phyloP scores from a whole-genome alignment of 92 coral and sea anemone species.

The Porites divaricata region DNA sequence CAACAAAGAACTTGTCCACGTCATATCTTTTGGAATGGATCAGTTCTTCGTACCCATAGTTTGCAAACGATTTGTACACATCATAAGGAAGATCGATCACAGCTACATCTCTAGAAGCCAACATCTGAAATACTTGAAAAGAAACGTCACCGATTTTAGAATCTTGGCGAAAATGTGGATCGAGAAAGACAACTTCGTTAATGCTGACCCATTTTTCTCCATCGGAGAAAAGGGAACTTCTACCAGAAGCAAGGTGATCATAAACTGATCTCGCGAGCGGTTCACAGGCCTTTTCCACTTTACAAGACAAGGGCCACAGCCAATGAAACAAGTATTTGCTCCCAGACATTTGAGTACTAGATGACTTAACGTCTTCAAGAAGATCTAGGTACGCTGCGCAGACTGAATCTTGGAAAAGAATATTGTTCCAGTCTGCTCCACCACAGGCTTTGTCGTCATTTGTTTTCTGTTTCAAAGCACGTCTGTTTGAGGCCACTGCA shows the following conservation, averaged over 20 bases:
- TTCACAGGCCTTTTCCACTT: conserved; percentile 24
- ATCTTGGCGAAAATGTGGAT: conserved; percentile 54
- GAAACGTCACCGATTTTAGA: conserved; percentile 47
- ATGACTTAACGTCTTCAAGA: conserved; percentile 53
- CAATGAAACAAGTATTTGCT: conserved; percentile 38
- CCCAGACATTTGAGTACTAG: background rate
- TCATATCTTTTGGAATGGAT: conserved; percentile 46
- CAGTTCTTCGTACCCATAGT: conserved; percentile 35
- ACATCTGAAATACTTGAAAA: conserved; percentile 43
- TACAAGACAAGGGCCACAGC: conserved; percentile 59
- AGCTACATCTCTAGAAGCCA: conserved; percentile 4
- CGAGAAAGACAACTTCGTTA: conserved; percentile 50
- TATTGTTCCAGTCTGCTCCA: conserved; percentile 52
- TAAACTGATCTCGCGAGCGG: conserved; percentile 59
- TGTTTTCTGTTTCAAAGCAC: conserved; percentile 54
- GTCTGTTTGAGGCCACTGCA: conserved; percentile 79
- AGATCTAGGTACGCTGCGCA: conserved; percentile 69
- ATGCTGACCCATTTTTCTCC: conserved; percentile 60
- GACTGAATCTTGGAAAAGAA: conserved; percentile 64
- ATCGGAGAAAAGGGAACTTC: conserved; percentile 56
- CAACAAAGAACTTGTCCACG: conserved; percentile 54
- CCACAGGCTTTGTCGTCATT: conserved; percentile 43
- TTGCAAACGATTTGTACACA: conserved; percentile 54
- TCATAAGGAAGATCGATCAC: conserved; percentile 72
- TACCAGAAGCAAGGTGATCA: background rate